Conservation (phyloP, 2,888 invertebrate species). For the Adela reaumurella region DNA sequence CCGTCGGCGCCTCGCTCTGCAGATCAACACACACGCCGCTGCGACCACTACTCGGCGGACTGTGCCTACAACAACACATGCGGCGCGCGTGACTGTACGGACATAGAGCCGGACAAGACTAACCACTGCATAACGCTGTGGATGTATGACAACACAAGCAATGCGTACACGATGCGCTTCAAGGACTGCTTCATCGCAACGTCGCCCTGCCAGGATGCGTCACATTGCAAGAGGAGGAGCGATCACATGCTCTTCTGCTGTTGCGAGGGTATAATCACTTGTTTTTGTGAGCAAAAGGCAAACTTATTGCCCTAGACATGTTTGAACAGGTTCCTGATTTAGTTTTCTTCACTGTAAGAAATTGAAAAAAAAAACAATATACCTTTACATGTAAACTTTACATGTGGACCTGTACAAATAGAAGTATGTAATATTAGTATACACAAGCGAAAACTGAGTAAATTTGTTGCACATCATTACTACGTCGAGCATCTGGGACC, state of each 20-base stretch:
- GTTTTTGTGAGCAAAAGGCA: too few species aligned
- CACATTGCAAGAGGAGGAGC: constrained; percentile 66
- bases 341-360: too few species aligned
- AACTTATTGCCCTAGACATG: too few species aligned
- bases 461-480: too few species aligned
- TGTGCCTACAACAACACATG: background rate
- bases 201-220: constrained; percentile 72
- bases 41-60: background rate
- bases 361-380: too few species aligned
- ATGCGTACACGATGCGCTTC: constrained; percentile 49
- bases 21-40: background rate
- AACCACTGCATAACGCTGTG: constrained; percentile 84
- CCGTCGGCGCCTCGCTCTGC: background rate
- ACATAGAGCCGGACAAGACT: constrained; percentile 66
- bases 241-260: constrained; percentile 81
- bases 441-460: too few species aligned
- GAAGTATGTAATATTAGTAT: too few species aligned
- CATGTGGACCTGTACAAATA: too few species aligned
- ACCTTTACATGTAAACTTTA: too few species aligned
- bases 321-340: too few species aligned
- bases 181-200: constrained; percentile 88
- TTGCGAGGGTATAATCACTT: constrained; percentile 67
- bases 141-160: constrained; percentile 64
- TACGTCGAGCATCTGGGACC: too few species aligned
- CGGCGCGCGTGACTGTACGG: constrained; percentile 52